Evolutionary conservation across 1,140 invertebrate genomes (phyloP), one percentile per base, ranked within the genome.

Genomic region (Brachionus paranguensis): DNA sequence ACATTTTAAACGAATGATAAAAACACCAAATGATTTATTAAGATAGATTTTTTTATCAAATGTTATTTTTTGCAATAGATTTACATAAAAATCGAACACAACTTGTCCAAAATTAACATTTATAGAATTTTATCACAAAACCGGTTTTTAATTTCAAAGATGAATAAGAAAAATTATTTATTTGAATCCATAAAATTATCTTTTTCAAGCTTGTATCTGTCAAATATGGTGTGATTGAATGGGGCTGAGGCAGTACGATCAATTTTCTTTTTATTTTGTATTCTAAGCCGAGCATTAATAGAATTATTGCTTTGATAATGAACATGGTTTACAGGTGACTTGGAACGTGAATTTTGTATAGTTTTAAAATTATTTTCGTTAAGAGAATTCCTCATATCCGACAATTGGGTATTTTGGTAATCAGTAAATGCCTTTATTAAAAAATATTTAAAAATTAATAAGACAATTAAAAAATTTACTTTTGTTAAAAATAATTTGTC

Each of bases 341-440:
- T 76, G 7, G 72, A 76, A 14, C 72, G 43, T 8, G 45, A 50
- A 24, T n/a, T 45, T 41, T 41, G 33, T 11, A 43, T 72, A 17
- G 37, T 20, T 11, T 43, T 43, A 11, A 41, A 41, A 11, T 29
- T 14, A 29, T 27, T 76, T 29, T 76, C 72, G 10, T 76, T 47
- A 33, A 76, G 50, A 2, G 43, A 27, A 29, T 76, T 76, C 20
- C 72, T 76, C 45, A 76, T 27, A 14, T 76, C 27, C 1, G 45
- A 47, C 72, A 76, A 76, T n/a, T 76, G 72, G 2, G 72, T 50
- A 76, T 76, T 76, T 76, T 76, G 72, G 27, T 50, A 47, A 50
- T 76, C 72, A 50, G 43, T 76, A 76, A 76, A 76, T 8, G 72
- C 72, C 70, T 74, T 33, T 29, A 12, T n/a, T 17, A 37, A 68